phyloP scores from a whole-genome alignment of 2,888 invertebrate species.

The Caenorhabditis sinica region DNA sequence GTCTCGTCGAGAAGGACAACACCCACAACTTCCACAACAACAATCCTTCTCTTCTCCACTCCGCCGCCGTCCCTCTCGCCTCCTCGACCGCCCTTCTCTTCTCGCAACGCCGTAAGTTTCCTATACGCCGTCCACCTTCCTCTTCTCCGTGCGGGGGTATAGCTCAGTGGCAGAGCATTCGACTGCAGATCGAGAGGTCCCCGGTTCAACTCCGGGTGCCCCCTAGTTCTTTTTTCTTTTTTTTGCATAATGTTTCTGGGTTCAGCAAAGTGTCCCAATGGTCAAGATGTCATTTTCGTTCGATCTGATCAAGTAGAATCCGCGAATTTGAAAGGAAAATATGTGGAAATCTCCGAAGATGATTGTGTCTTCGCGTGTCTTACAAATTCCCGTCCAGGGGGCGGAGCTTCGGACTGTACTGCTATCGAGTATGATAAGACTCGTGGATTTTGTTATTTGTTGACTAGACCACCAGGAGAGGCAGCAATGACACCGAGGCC shows the following conservation, averaged over 20 bases:
- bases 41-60: background rate
- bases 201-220: constrained; percentile 82
- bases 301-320: constrained; percentile 52
- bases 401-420: constrained; percentile 50
- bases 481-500: constrained; percentile 57
- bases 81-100: constrained; percentile 37
- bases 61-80: background rate
- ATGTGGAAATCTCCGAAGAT: constrained; percentile 64
- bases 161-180: constrained; percentile 83
- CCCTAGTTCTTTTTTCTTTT: constrained; percentile 71
- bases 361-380: constrained; percentile 68
- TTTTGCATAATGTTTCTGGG: background rate
- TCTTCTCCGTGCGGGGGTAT: constrained; percentile 73
- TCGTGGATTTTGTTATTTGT: constrained; percentile 59
- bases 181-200: constrained; percentile 83
- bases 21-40: no score
- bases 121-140: background rate
- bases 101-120: constrained; percentile 47
- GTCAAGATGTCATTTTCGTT: constrained; percentile 58
- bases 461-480: constrained; percentile 39
- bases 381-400: constrained; percentile 55
- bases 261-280: constrained; percentile 47
- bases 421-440: constrained; percentile 58
- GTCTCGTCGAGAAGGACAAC: constrained; percentile 65
- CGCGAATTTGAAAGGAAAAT: background rate